Percentiles rank a stretch among this genome's conserved stretches.
These are phyloP conservation scores for Phengaris alcon DNA, from an alignment of 2,888 invertebrate species.

Conservation along the genomic window DNA sequence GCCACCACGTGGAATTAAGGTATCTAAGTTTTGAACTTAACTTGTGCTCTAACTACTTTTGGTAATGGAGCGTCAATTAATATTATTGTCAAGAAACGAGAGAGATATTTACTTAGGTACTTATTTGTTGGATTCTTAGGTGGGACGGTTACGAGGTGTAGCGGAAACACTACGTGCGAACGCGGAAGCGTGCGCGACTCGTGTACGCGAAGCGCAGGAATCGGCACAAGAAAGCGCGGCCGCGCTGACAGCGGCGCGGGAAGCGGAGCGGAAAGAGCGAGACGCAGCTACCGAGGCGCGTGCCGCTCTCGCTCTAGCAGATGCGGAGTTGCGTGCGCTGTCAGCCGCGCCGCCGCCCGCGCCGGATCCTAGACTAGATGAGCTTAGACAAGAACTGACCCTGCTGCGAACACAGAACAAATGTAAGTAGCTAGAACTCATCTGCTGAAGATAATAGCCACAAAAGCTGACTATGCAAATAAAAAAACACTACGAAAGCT, in stretches of 20 bases:
- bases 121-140: constrained; percentile 46
- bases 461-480: neutral
- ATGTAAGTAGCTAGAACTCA: constrained; percentile 66
- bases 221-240: constrained; percentile 71
- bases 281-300: constrained; percentile 71
- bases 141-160: constrained; percentile 73
- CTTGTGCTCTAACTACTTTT: too few relatives aligned
- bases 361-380: constrained; percentile 86
- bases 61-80: constrained; percentile 10
- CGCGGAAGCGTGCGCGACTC: constrained; percentile 76
- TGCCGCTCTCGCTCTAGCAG: constrained; percentile 81
- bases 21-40: too few relatives aligned
- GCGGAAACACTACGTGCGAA: constrained; percentile 80
- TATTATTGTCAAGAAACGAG: too few relatives aligned
- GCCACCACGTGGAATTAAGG: too few relatives aligned
- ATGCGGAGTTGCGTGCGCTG: constrained; percentile 81
- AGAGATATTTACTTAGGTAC: too few relatives aligned
- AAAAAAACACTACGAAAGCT: neutral
- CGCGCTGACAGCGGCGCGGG: constrained; percentile 70
- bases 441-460: neutral
- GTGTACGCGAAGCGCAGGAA: constrained; percentile 76
- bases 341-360: constrained; percentile 82
- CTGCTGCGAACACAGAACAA: constrained; percentile 87
- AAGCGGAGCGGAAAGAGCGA: constrained; percentile 68
- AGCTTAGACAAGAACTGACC: constrained; percentile 86